Conservation (phyloP, 2,888 invertebrate species). For the Tipula helvola region DNA sequence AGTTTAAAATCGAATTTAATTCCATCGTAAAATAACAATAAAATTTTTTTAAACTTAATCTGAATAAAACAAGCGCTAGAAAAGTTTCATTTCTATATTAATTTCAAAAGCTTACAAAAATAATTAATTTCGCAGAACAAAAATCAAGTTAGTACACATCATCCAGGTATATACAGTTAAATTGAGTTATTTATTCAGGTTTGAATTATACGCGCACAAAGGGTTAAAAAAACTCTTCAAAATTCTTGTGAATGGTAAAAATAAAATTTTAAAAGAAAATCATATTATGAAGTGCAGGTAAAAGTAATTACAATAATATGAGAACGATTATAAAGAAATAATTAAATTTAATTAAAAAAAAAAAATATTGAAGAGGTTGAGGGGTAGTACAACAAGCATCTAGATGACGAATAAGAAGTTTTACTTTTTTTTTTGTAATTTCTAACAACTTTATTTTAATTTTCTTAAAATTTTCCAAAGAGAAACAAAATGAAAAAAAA, state of each 20-base stretch:
- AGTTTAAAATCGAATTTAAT: too few relatives aligned
- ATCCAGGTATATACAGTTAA: not conserved
- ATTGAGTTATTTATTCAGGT: not conserved
- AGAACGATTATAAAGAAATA: not conserved
- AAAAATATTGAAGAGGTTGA: not conserved
- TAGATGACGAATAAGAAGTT: not conserved
- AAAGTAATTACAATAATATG: not conserved
- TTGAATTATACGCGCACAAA: not conserved
- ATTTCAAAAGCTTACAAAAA: too few relatives aligned
- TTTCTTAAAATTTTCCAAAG: not conserved
- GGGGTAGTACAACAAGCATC: not conserved
- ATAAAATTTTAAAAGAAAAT: not conserved
- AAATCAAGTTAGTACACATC: too few relatives aligned
- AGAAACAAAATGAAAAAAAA: not conserved
- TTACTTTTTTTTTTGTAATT: not conserved
- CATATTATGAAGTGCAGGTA: not conserved
- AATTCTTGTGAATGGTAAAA: not conserved
- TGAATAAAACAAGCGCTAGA: too few relatives aligned
- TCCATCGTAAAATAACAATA: too few relatives aligned
- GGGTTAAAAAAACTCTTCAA: not conserved
- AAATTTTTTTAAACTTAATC: too few relatives aligned
- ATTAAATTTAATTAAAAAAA: slow-evolving; percentile 4
- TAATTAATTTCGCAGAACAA: too few relatives aligned
- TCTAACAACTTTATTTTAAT: not conserved
- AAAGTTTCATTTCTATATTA: too few relatives aligned